Evolutionary conservation across 1,140 invertebrate genomes (phyloP), one percentile per base, ranked within the genome.

Genomic region (Zaprionus taronus): DNA sequence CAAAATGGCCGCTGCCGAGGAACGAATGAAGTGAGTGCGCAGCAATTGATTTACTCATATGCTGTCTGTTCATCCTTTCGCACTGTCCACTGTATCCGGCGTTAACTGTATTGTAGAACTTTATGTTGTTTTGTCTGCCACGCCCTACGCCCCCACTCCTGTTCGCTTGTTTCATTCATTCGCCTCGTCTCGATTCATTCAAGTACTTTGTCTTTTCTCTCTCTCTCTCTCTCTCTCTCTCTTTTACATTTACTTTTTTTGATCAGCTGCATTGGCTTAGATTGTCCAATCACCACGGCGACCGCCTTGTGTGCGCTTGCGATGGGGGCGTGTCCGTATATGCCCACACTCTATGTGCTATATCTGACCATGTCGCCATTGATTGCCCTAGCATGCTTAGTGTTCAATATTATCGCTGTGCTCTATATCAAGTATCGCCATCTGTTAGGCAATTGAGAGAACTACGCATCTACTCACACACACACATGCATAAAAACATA

Each of bases 1-100:
- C 24, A 94, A 94, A 91, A 91, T 94, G 60, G 92, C 93, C 62
- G 93, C 92, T 60, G 82, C 94, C 61, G 93, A 94, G 70, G 91
- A 91, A 69, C 85, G 83, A 83, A 80, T 93, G 56, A 92, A 91
- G 92, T 93, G 74, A 92, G 90, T 91, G 49, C n/a, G 34, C 38
- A n/a, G 4, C 38, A 15, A 22, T 58, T 28, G 9, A 49, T 34
- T 38, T 53, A 67, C 22, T 36, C 6, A 61, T 20, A 9, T 22
- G 34, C 38, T 44, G 58, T 20, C 7, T 17, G 58, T 38, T 51
- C 11, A 20, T 62, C 6, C 41, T 11, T 26, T 36, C 24, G n/a
- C 47, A 38, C n/a, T 55, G 20, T 20, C 11, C 14, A 15, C 41
- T 58, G 38, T 5, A 55, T 61, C 20, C 24, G 36, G 47, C 24